Conservation (phyloP, 2,797 vertebrate species). For the Manis crassicaudata region DNA sequence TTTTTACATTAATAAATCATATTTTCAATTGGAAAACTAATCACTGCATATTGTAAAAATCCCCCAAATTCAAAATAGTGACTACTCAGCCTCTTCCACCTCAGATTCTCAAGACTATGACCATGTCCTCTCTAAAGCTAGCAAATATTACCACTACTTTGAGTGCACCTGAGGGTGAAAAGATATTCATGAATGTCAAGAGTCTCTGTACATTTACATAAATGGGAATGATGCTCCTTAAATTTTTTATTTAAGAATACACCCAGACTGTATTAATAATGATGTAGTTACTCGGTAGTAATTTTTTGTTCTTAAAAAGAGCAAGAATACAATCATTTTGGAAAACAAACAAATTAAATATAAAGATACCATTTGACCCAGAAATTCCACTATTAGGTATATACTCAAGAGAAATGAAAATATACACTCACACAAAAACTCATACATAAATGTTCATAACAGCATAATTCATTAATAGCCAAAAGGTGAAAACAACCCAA, state of each 20-base stretch:
- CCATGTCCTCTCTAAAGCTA: not conserved
- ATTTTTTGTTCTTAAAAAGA: not conserved
- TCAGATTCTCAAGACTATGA: not conserved
- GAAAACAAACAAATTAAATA: constrained; percentile 15
- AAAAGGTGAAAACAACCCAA: not conserved
- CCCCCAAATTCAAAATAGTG: not conserved
- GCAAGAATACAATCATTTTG: not conserved
- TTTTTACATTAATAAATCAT: not conserved
- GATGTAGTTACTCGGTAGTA: not conserved
- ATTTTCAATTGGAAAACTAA: constrained; percentile 18
- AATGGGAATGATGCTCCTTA: not conserved
- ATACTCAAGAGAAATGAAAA: not conserved
- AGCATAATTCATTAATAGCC: not conserved
- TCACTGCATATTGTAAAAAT: not conserved
- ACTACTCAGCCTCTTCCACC: not conserved
- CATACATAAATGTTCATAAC: not conserved
- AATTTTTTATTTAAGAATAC: constrained; percentile 16
- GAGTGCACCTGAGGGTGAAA: not conserved
- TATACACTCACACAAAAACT: not conserved
- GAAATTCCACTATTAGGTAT: not conserved
- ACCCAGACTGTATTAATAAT: not conserved
- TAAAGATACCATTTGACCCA: not conserved
- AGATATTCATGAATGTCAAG: not conserved
- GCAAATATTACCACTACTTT: not conserved
- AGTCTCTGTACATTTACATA: not conserved